Percentiles rank a stretch among this genome's conserved stretches.
These are phyloP conservation scores for Cryptomyrus ogoouensis DNA, from an alignment of 2,113 vertebrate species.

Conservation along the genomic window DNA sequence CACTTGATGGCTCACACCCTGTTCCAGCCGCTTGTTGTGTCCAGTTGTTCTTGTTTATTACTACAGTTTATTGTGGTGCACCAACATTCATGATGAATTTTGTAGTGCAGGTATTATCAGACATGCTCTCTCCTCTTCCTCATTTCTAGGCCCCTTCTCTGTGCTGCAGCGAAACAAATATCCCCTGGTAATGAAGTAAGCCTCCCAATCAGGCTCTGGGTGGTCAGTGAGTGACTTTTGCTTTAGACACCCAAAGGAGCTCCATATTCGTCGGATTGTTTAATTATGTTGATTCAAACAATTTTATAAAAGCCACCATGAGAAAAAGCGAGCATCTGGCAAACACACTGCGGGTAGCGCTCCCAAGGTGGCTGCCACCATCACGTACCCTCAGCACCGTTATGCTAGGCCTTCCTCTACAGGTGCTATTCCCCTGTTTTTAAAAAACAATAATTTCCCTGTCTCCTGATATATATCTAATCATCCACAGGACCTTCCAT, in stretches of 20 bases:
- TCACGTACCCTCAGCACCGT: background rate
- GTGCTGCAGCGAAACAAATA: slow-evolving; percentile 14
- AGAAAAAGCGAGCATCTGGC: background rate
- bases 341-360: background rate
- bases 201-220: slow-evolving; percentile 27
- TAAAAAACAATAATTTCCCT: background rate
- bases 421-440: background rate
- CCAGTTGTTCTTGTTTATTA: background rate
- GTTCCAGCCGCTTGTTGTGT: background rate
- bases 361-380: background rate
- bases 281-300: background rate
- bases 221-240: background rate
- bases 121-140: background rate
- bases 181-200: slow-evolving; percentile 35
- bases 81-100: background rate
- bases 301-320: background rate
- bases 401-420: background rate
- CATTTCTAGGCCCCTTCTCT: background rate
- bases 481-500: background rate
- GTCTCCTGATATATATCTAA: background rate
- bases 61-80: background rate
- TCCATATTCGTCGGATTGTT: background rate
- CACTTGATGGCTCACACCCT: background rate
- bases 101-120: background rate
- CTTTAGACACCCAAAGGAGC: slow-evolving; percentile 11